A percentile compares a stretch with the other conserved stretches of the same genome.
These are phyloP conservation scores for Epistrophe eligans DNA, from an alignment of 2,888 invertebrate species.

Conservation along the genomic window DNA sequence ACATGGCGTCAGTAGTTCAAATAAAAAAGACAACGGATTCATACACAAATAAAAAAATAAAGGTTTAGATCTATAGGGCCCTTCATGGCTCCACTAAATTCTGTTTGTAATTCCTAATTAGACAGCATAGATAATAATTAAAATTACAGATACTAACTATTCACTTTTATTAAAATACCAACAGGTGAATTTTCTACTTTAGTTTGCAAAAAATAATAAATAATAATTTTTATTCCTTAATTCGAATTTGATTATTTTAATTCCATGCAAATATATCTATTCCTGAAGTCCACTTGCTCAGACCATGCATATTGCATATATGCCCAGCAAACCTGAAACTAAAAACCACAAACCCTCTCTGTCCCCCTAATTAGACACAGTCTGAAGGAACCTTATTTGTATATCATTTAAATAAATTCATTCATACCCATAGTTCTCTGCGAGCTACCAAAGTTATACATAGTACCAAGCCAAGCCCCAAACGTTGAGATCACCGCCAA, in stretches of 20 bases:
- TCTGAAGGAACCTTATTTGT: conserved; percentile 29
- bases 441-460: neutral
- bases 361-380: neutral
- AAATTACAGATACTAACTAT: too few species aligned
- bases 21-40: too few species aligned
- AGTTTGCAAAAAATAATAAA: neutral
- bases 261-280: neutral
- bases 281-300: too few species aligned
- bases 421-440: conserved; percentile 68
- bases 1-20: too few species aligned
- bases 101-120: too few species aligned
- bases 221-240: neutral
- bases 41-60: too few species aligned
- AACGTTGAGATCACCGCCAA: conserved; percentile 54
- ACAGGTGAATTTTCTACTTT: neutral
- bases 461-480: conserved; percentile 34
- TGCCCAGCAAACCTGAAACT: neutral
- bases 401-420: conserved; percentile 65
- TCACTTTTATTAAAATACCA: neutral
- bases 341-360: neutral
- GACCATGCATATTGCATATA: neutral
- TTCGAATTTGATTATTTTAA: neutral
- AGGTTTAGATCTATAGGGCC: too few species aligned
- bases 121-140: too few species aligned
- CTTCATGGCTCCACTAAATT: too few species aligned